A percentile compares a stretch with the other conserved stretches of the same genome.
These are phyloP conservation scores for Botia almorhae DNA, from an alignment of 2,797 vertebrate species.

Conservation along the genomic window DNA sequence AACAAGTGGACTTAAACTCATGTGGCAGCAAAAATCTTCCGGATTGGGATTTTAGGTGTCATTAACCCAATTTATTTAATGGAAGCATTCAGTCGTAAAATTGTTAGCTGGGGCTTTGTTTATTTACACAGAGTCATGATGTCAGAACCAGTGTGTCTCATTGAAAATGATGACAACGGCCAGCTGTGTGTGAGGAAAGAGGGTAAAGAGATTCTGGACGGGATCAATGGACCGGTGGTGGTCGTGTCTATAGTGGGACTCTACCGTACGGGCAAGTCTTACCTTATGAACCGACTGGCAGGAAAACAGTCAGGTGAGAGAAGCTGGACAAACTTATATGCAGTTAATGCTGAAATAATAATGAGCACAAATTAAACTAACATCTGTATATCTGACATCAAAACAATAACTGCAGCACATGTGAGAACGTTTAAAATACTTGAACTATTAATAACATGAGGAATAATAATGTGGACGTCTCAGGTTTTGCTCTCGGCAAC, in stretches of 20 bases:
- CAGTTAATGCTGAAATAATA: too few relatives aligned
- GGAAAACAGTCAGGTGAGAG: slow-evolving; percentile 58
- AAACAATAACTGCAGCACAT: too few relatives aligned
- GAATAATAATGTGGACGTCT: neutral
- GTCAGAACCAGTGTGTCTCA: slow-evolving; percentile 64
- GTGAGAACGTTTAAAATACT: too few relatives aligned
- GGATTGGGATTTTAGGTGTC: too few relatives aligned
- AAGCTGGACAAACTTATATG: neutral
- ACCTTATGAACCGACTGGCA: slow-evolving; percentile 63
- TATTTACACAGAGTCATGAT: slow-evolving; percentile 46
- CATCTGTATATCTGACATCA: too few relatives aligned
- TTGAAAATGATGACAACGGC: slow-evolving; percentile 55
- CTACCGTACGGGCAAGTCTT: slow-evolving; percentile 64
- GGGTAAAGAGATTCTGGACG: slow-evolving; percentile 61
- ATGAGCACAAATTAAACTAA: too few relatives aligned
- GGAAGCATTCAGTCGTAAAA: too few relatives aligned
- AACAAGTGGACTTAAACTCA: too few relatives aligned
- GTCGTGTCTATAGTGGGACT: slow-evolving; percentile 70
- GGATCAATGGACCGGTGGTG: slow-evolving; percentile 61
- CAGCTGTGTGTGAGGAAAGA: slow-evolving; percentile 49
- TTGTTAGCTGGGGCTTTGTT: too few relatives aligned
- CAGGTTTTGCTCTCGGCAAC: slow-evolving; percentile 74
- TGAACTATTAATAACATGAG: too few relatives aligned
- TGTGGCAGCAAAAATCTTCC: too few relatives aligned
- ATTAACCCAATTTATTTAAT: too few relatives aligned